Conservation (phyloP, 2,797 vertebrate species). For the Clarias laeviceps region DNA sequence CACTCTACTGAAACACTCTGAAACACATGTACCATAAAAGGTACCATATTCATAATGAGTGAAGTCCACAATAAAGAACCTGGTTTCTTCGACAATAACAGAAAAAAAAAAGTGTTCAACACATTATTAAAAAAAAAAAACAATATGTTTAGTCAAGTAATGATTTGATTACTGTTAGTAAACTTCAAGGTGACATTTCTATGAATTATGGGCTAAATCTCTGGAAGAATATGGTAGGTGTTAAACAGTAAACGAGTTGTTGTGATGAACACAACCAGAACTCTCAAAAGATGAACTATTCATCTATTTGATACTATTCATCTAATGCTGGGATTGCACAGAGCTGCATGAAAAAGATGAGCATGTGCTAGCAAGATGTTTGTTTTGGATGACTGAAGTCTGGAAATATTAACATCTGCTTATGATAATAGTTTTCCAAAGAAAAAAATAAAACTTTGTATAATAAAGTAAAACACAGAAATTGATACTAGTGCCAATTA, state of each 20-base stretch:
- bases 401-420: conserved; percentile 38
- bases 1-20: conserved; percentile 5
- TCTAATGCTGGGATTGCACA: conserved; percentile 3
- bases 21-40: conserved; percentile 19
- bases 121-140: conserved; percentile 4
- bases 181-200: conserved; percentile 5
- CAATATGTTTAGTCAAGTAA: neutral
- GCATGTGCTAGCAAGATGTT: conserved; percentile 15
- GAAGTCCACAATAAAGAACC: neutral
- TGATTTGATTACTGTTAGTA: conserved; percentile 10
- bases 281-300: neutral
- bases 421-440: conserved; percentile 18
- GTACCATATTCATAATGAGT: conserved; percentile 8
- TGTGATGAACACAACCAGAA: conserved; percentile 9
- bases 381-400: conserved; percentile 31
- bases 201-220: conserved; percentile 4
- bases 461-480: conserved; percentile 26
- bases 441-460: neutral
- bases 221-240: conserved; percentile 39
- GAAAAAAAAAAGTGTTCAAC: conserved; percentile 20
- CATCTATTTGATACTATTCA: neutral
- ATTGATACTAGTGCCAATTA: conserved; percentile 16
- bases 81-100: conserved; percentile 16
- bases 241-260: conserved; percentile 31
- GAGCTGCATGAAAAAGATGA: neutral